Evolutionary conservation across 1,140 invertebrate genomes (phyloP), one percentile per base, ranked within the genome.

Genomic region (Calycopis cecrops): DNA sequence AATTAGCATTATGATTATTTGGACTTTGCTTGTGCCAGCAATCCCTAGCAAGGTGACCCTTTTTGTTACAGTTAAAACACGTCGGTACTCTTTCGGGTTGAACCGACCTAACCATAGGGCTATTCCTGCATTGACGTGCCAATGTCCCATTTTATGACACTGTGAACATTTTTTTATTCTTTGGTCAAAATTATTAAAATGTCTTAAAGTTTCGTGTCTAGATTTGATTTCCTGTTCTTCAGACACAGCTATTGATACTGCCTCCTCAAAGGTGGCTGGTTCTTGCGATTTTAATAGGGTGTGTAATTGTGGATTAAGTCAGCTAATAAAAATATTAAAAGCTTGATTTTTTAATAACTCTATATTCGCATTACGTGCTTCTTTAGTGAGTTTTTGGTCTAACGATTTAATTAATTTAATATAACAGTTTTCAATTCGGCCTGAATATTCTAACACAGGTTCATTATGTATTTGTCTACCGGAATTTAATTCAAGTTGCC

Each of bases 401-500:
- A 69, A 56, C 35, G 63, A 53, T 60, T 67, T 67, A 50, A 66
- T 52, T 59, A 67, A 62, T 60, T 67, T 65, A 35, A 64, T 53
- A 48, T 60, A 70, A 47, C 56, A 67, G 48, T 70, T 64, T 65
- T 70, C 67, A 17, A 70, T 40, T 50, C 57, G 62, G 49, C 40
- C 65, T 9, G 64, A 55, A 58, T 61, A 70, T n/a, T 40, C 57
- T 38, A 65, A 35, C 11, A 70, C 53, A 14, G 59, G 16, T 65
- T 70, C 67, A 16, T 57, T 67, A 16, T 35, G 16, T 52, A 44
- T 37, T 67, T 67, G 64, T 49, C 33, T 62, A 54, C 67, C 66
- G 11, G 67, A 69, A 35, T 69, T 69, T 60, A 69, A 52, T 58
- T 70, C 62, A 38, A 70, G 49, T 55, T 70, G 64, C 64, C 65